These are phyloP conservation scores for Rambutsinella grinnellia DNA, from an alignment of 2,888 invertebrate genomes.

Conservation along the genomic window DNA sequence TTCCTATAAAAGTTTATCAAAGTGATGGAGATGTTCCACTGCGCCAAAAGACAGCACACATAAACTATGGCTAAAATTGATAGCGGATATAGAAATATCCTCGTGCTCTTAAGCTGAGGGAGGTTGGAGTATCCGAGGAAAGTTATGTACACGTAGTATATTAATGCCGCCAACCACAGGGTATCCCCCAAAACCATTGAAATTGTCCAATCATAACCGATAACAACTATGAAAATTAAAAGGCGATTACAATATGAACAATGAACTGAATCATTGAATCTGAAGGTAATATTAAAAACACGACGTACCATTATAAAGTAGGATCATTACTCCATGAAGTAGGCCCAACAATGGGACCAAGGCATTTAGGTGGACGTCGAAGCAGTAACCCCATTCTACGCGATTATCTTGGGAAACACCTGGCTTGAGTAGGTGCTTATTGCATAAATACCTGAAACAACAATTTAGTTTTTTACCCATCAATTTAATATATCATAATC, in stretches of 20 bases:
- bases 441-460: slow-evolving; percentile 81
- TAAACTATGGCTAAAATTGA: slow-evolving; percentile 83
- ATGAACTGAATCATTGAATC: neutral
- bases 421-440: slow-evolving; percentile 81
- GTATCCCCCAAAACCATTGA: slow-evolving; percentile 85
- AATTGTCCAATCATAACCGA: slow-evolving; percentile 82
- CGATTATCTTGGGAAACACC: slow-evolving; percentile 79
- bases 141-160: slow-evolving; percentile 96
- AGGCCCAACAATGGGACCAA: slow-evolving; percentile 97
- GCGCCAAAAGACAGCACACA: slow-evolving; percentile 80
- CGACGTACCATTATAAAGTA: slow-evolving; percentile 87
- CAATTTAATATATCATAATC: neutral
- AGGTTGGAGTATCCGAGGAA: slow-evolving; percentile 95
- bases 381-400: slow-evolving; percentile 98
- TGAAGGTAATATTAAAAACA: no score
- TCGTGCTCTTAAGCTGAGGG: slow-evolving; percentile 87
- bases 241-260: no score
- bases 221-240: no score
- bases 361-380: slow-evolving; percentile 98
- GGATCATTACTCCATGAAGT: slow-evolving; percentile 91
- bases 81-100: slow-evolving; percentile 86
- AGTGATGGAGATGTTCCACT: slow-evolving; percentile 86
- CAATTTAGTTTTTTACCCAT: neutral
- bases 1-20: slow-evolving; percentile 88
- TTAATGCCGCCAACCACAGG: slow-evolving; percentile 90